Base-by-base conservation (phyloP, 30 jellyfish, hydroid and myxozoan species). In the Hydractinia echinata region DNA sequence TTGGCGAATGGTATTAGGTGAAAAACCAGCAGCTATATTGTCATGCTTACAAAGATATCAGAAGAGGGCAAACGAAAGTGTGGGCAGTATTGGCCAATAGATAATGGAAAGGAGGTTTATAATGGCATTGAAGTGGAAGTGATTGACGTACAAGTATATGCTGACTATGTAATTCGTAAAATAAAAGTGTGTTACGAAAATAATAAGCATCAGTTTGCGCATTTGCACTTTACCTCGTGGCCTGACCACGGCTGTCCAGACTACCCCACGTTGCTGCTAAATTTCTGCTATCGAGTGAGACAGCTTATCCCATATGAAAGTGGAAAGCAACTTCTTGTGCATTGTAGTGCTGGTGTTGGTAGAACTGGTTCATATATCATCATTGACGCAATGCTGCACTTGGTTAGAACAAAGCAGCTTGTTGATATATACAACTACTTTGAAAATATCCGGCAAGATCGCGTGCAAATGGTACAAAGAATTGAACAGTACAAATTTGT, bases 311-410 rank as follows among this genome's bases (percentile, higher is more conserved):
- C 79, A 5, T 87, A 90, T 5, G 95, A 87, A 49, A 16, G 81
- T 79, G 93, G 90, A 4, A 48, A 76, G 18, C 96, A 95, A 5
- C 80, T 84, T n/a, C 58, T 92, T 39, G 96, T 92, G 10, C 98
- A 92, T 56, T 92, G 98, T 93, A 92, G 98, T 72, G 98, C 96
- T 72, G 98, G 98, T n/a, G 98, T 92, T 6, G 98, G 98, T 7
- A 74, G 98, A 20, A 87, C 98, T 2, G 98, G 98, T 13, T 73
- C 96, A 3, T 87, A 74, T 84, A 79, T 92, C 30, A 85, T 94
- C 10, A 51, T 92, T 62, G 96, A 92, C 81, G 91, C 92, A 5
- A 83, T 82, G 87, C 84, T 92, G 53, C 86, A 86, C 44, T 55
- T 90, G 56, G 60, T 87, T 78, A 76, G 73, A 62, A 54, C 53